phyloP scores from a whole-genome alignment of 2,113 vertebrate genomes.

The Lonchura striata region DNA sequence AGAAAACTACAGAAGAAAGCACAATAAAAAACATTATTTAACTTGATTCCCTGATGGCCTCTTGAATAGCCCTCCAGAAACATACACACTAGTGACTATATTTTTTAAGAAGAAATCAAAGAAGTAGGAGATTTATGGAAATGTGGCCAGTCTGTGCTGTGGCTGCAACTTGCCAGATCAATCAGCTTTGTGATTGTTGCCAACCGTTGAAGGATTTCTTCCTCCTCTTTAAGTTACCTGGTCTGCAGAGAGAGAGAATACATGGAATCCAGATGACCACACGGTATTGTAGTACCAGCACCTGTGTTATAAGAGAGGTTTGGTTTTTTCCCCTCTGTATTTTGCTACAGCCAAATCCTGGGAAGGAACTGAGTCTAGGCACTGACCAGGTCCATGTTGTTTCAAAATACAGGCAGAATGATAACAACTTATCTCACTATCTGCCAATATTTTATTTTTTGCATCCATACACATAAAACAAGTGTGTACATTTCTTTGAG shows the following conservation, averaged over 20 bases:
- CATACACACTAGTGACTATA: not conserved
- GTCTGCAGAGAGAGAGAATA: not conserved
- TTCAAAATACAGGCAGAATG: not conserved
- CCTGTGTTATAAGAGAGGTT: not conserved
- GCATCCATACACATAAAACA: not conserved
- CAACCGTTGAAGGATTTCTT: not conserved
- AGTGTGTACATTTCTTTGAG: not conserved
- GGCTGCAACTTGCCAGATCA: not conserved
- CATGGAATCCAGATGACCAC: not conserved
- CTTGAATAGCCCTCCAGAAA: not conserved
- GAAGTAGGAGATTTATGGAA: not conserved
- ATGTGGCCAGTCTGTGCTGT: not conserved
- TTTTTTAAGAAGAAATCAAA: not conserved
- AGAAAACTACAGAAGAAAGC: constrained; percentile 9
- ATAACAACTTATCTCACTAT: not conserved
- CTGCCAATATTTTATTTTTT: not conserved
- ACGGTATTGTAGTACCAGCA: not conserved
- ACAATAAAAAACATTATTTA: constrained; percentile 9
- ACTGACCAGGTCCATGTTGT: not conserved
- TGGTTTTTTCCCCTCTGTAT: not conserved
- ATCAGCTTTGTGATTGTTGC: not conserved
- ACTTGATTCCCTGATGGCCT: not conserved
- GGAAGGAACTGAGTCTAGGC: not conserved
- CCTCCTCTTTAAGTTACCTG: not conserved
- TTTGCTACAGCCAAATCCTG: not conserved